Conservation (phyloP, 2,113 vertebrate genomes). For the Hippoglossus stenolepis region DNA sequence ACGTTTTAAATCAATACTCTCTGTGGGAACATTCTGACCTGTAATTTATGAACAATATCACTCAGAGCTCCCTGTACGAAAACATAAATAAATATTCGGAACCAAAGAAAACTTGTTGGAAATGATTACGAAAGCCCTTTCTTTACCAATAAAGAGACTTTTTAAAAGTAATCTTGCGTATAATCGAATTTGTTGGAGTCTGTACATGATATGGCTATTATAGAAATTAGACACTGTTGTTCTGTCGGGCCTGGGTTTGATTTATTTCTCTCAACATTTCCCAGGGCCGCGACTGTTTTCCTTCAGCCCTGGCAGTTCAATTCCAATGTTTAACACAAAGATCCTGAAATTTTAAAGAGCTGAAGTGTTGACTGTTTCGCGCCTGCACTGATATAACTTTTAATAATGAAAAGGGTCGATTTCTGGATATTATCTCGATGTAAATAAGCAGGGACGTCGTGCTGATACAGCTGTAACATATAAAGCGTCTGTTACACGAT, state of each 20-base stretch:
- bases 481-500: constrained; percentile 8
- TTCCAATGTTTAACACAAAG: not conserved
- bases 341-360: not conserved
- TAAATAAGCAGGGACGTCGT: not conserved
- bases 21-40: constrained; percentile 20
- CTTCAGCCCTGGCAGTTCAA: constrained; percentile 5
- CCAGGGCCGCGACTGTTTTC: constrained; percentile 14
- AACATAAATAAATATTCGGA: not conserved
- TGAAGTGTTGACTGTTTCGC: not conserved
- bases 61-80: not conserved
- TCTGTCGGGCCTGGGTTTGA: constrained; percentile 1
- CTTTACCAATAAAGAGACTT: not conserved
- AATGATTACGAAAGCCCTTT: not conserved
- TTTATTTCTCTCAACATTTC: constrained; percentile 31
- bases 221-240: constrained; percentile 29
- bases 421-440: constrained; percentile 15
- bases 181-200: not conserved
- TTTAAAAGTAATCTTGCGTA: not conserved
- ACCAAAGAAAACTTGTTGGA: not conserved
- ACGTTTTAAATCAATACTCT: not conserved
- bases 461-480: constrained; percentile 10
- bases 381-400: not conserved
- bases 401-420: not conserved
- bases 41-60: not conserved
- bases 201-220: constrained; percentile 7